phyloP scores from a whole-genome alignment of 2,113 vertebrate genomes.

The Smithornis capensis region DNA sequence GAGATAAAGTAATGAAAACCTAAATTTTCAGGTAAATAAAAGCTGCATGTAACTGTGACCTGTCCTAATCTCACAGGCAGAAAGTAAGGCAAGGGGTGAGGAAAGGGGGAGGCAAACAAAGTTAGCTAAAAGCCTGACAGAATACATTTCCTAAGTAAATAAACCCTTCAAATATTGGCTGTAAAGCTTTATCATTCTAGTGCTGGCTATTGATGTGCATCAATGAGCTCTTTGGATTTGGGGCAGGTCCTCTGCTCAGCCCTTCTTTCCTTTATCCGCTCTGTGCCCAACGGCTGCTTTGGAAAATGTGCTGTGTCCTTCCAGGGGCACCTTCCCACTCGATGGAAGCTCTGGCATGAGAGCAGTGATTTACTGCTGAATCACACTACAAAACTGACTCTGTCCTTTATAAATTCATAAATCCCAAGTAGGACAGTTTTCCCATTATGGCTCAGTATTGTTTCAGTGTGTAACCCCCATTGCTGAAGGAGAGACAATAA shows the following conservation, averaged over 20 bases:
- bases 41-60: neutral
- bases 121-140: neutral
- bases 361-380: constrained; percentile 35
- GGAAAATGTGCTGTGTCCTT: neutral
- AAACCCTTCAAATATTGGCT: neutral
- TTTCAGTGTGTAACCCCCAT: constrained; percentile 14
- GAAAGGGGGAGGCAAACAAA: neutral
- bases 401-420: constrained; percentile 54
- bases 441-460: constrained; percentile 40
- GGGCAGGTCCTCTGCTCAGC: neutral
- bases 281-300: neutral
- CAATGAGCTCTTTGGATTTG: neutral
- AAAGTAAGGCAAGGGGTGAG: neutral
- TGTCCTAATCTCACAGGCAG: neutral
- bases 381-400: neutral
- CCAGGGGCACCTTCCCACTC: neutral
- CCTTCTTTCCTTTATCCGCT: neutral
- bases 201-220: neutral
- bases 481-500: constrained; percentile 43
- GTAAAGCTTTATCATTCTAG: neutral
- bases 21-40: neutral
- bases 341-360: neutral
- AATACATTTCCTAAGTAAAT: neutral
- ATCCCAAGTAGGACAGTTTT: constrained; percentile 22
- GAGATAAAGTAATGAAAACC: neutral